These are phyloP conservation scores for Macrotrachela quadricornifera DNA, from an alignment of 1,140 invertebrate species.

Conservation along the genomic window DNA sequence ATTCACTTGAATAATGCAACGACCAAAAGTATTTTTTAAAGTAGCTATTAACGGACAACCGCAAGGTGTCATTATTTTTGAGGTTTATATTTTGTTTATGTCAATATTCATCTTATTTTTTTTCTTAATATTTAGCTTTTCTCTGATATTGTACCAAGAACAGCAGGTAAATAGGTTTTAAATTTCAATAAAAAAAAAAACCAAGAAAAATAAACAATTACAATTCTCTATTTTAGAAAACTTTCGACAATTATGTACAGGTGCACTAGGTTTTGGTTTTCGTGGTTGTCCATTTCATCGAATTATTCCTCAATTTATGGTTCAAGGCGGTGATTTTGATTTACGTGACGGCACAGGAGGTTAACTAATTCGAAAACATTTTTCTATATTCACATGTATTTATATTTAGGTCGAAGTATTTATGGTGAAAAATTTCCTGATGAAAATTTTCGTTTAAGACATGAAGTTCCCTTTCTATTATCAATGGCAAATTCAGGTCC, in stretches of 20 bases:
- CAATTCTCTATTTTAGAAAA: constrained; percentile 44
- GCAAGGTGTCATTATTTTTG: constrained; percentile 11
- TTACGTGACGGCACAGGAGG: constrained; percentile 8
- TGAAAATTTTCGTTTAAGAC: constrained; percentile 20
- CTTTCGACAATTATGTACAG: constrained; percentile 73
- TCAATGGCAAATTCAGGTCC: constrained; percentile 39
- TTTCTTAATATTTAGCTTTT: constrained; percentile 31
- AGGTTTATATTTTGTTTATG: no score
- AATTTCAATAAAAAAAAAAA: no score
- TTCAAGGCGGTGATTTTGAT: constrained; percentile 48
- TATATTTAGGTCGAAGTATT: constrained; percentile 14
- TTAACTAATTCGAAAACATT: no score
- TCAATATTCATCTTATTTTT: no score
- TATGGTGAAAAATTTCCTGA: constrained; percentile 27
- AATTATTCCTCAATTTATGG: constrained; percentile 78
- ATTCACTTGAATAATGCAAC: not conserved
- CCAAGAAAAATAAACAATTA: no score
- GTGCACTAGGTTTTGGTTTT: constrained; percentile 78
- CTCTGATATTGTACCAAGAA: constrained; percentile 74
- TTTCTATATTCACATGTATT: no score
- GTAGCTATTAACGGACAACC: constrained; percentile 8
- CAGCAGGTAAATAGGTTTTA: constrained; percentile 42
- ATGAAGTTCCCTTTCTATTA: constrained; percentile 29
- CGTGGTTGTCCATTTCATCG: constrained; percentile 74
- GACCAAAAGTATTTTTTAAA: constrained; percentile 2